These are phyloP conservation scores for Varanus komodoensis DNA, from an alignment of 2,113 vertebrate genomes.

Conservation along the genomic window DNA sequence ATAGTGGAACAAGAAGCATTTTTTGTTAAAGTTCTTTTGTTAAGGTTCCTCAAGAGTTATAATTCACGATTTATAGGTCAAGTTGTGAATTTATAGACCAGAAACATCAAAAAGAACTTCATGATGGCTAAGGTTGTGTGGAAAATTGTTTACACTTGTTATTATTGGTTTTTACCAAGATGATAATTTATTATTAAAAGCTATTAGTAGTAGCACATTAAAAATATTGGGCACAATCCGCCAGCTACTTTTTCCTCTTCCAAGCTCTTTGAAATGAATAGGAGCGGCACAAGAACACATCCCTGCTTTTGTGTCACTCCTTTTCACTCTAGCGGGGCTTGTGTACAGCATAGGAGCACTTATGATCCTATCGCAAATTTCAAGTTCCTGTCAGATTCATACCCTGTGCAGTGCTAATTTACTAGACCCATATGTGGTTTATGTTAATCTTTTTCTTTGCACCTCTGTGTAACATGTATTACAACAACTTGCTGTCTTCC, in stretches of 20 bases:
- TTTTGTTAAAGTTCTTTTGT: slow-evolving; percentile 53
- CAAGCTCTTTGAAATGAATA: slow-evolving; percentile 31
- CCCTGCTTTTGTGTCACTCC: slow-evolving; percentile 34
- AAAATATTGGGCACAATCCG: slow-evolving; percentile 37
- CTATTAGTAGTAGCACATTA: slow-evolving; percentile 15
- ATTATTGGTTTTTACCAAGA: slow-evolving; percentile 63
- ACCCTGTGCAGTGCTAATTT: slow-evolving; percentile 18
- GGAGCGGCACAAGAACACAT: slow-evolving; percentile 17
- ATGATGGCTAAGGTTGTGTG: slow-evolving; percentile 44
- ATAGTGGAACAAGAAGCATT: slow-evolving; percentile 36
- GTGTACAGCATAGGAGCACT: slow-evolving; percentile 9
- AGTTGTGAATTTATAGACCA: slow-evolving; percentile 44
- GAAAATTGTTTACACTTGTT: slow-evolving; percentile 61
- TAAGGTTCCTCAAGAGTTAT: slow-evolving; percentile 32
- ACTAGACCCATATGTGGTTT: slow-evolving; percentile 19
- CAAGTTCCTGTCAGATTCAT: slow-evolving; percentile 49
- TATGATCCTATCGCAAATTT: slow-evolving; percentile 40
- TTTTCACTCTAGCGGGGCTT: slow-evolving; percentile 24
- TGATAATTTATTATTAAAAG: slow-evolving; percentile 54
- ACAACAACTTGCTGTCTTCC: slow-evolving; percentile 42
- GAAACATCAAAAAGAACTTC: slow-evolving; percentile 46
- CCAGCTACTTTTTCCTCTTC: not conserved
- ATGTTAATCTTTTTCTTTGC: slow-evolving; percentile 47
- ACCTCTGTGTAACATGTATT: not conserved
- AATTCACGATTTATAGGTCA: slow-evolving; percentile 44